Conservation (phyloP, 1,140 invertebrate genomes). For the Drosophila eugracilis region DNA sequence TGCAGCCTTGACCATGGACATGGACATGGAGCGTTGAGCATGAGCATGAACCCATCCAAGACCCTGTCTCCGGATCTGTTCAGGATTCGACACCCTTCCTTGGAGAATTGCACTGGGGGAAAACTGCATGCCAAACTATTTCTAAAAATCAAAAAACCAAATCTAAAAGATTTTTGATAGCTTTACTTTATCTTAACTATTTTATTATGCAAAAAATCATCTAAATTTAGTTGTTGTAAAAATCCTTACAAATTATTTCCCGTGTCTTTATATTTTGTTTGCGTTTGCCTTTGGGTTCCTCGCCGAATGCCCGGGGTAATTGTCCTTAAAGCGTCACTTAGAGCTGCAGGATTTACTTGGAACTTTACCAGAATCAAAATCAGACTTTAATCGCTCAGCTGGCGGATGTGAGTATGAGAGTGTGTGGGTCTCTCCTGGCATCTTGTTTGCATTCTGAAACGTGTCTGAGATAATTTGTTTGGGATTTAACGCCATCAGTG, state of each 20-base stretch:
- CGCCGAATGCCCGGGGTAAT: constrained; percentile 18
- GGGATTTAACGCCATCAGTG: constrained; percentile 50
- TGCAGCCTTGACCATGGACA: constrained; percentile 72
- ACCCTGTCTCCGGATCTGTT: constrained; percentile 24
- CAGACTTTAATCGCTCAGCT: constrained; percentile 34
- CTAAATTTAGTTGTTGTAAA: too few species aligned
- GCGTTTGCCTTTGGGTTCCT: constrained; percentile 7
- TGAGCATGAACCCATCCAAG: constrained; percentile 39
- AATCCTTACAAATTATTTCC: too few species aligned
- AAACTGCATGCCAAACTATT: too few species aligned
- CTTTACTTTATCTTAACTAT: too few species aligned
- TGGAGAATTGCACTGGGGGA: constrained; percentile 6
- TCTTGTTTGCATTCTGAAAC: constrained; percentile 42
- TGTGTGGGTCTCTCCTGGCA: too few species aligned
- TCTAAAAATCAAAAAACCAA: too few species aligned
- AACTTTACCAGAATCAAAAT: constrained; percentile 18
- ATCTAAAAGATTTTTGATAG: background rate
- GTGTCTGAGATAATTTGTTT: constrained; percentile 70
- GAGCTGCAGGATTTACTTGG: constrained; percentile 24
- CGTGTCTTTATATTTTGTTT: constrained; percentile 33
- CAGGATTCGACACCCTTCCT: constrained; percentile 2
- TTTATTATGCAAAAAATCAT: too few species aligned
- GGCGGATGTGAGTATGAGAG: constrained; percentile 16
- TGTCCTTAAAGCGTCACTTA: constrained; percentile 38
- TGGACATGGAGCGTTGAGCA: constrained; percentile 34